Base-by-base conservation (phyloP, 2,888 invertebrate genomes). In the Carpatolechia fugitivella region DNA sequence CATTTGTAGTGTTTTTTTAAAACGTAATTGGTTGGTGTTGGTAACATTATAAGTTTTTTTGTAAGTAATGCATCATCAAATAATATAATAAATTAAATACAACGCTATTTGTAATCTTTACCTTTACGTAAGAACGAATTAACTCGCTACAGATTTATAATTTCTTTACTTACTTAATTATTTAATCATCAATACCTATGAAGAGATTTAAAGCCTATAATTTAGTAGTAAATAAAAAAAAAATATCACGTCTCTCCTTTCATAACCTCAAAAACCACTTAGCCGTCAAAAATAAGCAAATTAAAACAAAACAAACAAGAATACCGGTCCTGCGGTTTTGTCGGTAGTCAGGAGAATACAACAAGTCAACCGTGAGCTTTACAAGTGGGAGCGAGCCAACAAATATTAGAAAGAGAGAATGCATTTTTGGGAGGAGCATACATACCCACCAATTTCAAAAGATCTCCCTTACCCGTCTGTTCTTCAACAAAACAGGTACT, bases 351-450 rank as follows among this genome's bases (percentile, higher is more conserved):
- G 58, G 60, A 74, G 65, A 71, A 73, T 69, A 70, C 67, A 72
- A 65, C 68, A 63, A 75, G 55, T 70, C 70, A 72, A 65, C 72
- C 77, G 74, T 70, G 60, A 76, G 74, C 63, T 65, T 60, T 62
- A 61, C 60, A 44, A 55, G 69, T 10, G 50, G 51, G 64, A 74
- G 56, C 30, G 68, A 68, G 73, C 72, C 38, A 60, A 50, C 59
- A n/a, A 48, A 64, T 36, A 50, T 36, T 4, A 58, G 66, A 78
- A 59, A 46, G 72, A 71, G 75, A 79, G 31, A 30, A 58, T 58
- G 54, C 49, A 65, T 60, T 60, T 65, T 61, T 64, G 72, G 82
- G 80, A 74, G 80, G 80, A 70, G 77, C 77, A 67, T 69, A 46
- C 54, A 20, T 35, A 55, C 33, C 51, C 24, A 54, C 76, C 74